phyloP scores from a whole-genome alignment of 2,797 vertebrate genomes.

The Myotis findleyi region DNA sequence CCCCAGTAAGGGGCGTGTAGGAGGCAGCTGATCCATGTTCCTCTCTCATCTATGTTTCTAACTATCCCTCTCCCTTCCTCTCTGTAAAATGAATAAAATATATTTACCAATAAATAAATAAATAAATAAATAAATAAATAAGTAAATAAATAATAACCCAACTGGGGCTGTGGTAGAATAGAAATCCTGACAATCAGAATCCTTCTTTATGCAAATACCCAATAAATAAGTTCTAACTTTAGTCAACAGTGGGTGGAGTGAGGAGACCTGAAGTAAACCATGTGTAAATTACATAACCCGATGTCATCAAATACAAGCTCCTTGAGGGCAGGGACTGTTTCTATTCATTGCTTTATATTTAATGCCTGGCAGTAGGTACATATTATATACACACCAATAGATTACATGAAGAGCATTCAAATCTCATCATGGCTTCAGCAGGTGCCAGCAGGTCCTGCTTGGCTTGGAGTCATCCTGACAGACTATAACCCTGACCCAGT shows the following conservation, averaged over 20 bases:
- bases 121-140: neutral
- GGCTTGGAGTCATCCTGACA: neutral
- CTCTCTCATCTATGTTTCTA: no score
- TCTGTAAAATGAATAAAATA: no score
- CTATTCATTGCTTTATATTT: neutral
- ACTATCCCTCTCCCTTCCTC: no score
- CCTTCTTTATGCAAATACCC: neutral
- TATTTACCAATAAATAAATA: no score
- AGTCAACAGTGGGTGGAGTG: neutral
- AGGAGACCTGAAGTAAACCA: neutral
- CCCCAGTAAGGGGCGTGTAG: no score
- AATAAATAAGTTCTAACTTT: conserved; percentile 4
- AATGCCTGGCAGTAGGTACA: neutral
- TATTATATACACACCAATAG: neutral
- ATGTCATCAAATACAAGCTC: neutral
- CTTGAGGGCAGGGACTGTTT: neutral
- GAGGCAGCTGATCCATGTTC: no score
- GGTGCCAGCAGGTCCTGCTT: neutral
- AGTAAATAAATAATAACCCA: neutral
- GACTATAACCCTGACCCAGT: neutral
- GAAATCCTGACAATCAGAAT: neutral
- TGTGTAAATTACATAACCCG: neutral
- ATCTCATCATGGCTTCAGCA: neutral
- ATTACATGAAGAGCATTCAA: neutral
- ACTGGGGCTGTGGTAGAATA: neutral